Conservation (phyloP, 2,888 invertebrate genomes). For the Brachypalpus laphriformis region DNA sequence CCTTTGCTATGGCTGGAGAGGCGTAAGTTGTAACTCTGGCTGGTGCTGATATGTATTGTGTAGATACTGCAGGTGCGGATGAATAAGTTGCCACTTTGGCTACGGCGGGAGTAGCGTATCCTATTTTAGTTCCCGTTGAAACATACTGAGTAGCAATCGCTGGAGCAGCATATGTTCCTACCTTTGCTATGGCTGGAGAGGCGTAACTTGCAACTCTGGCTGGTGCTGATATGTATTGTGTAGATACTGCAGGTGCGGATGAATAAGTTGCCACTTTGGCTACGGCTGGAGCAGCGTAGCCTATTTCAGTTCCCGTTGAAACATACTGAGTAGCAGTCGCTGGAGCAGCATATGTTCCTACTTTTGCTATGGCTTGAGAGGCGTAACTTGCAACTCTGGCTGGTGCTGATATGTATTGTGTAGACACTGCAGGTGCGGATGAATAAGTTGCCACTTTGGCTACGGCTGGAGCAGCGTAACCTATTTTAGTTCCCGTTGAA, state of each 20-base stretch:
- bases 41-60: slow-evolving; percentile 78
- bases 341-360: slow-evolving; percentile 74
- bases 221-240: slow-evolving; percentile 78
- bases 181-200: slow-evolving; percentile 78
- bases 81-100: slow-evolving; percentile 50
- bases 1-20: slow-evolving; percentile 42
- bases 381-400: slow-evolving; percentile 68
- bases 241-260: slow-evolving; percentile 75
- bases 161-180: slow-evolving; percentile 57
- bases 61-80: slow-evolving; percentile 75
- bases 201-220: slow-evolving; percentile 73
- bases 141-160: slow-evolving; percentile 3
- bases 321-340: slow-evolving; percentile 68
- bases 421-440: slow-evolving; percentile 75
- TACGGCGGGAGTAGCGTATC: slow-evolving; percentile 72
- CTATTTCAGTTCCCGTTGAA: slow-evolving; percentile 43
- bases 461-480: slow-evolving; percentile 67
- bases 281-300: slow-evolving; percentile 75
- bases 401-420: slow-evolving; percentile 78
- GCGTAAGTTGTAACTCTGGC: slow-evolving; percentile 68
- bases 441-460: slow-evolving; percentile 70
- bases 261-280: slow-evolving; percentile 63
- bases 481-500: slow-evolving; percentile 44
- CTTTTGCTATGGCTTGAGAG: slow-evolving; percentile 45
- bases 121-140: slow-evolving; percentile 80